Base-by-base conservation (phyloP, 2,113 vertebrate genomes). In the Stercorarius parasiticus region DNA sequence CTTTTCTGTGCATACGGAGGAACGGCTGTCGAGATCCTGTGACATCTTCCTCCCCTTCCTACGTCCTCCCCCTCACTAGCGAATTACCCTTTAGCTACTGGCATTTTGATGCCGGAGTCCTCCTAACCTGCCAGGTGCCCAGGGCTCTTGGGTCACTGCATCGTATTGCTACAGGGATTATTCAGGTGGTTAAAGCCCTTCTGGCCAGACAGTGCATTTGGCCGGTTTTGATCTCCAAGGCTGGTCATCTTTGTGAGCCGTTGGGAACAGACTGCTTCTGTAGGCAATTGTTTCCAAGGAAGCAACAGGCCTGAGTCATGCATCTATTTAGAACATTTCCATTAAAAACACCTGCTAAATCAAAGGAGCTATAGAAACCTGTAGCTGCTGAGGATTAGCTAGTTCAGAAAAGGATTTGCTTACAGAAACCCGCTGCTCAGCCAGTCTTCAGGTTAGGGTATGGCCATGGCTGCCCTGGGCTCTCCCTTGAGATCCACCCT, bases 261-360 rank as follows among this genome's bases (percentile, higher is more conserved):
- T 87, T 82, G 38, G 74, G 71, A 97, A 86, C 78, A 91, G n/a
- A 38, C 91, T 97, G 93, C 66, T 91, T 85, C 94, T 94, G 87
- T 49, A 90, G 93, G 96, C 84, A 94, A 91, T 94, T 95, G 95
- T 97, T 97, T 97, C 96, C 96, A 97, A 96, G 97, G 95, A 95
- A 95, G 97, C 91, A 96, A 95, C 66, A 70, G 74, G 89, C 89
- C 81, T 95, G 96, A 97, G 91, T 96, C 95, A 97, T 65, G 86
- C 83, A 70, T 96, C 93, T 96, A 93, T 95, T 96, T 96, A 94
- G 94, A 96, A 97, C 93, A 95, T 94, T 96, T 97, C 96, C 95
- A 95, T 97, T 95, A 95, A 94, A 97, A 96, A 97, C 91, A 96
- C 94, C 78, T 87, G 91, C 92, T 95, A 97, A 97, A 97, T 95